These are phyloP conservation scores for Abscondita cerata DNA, from an alignment of 2,888 invertebrate genomes.

Conservation along the genomic window DNA sequence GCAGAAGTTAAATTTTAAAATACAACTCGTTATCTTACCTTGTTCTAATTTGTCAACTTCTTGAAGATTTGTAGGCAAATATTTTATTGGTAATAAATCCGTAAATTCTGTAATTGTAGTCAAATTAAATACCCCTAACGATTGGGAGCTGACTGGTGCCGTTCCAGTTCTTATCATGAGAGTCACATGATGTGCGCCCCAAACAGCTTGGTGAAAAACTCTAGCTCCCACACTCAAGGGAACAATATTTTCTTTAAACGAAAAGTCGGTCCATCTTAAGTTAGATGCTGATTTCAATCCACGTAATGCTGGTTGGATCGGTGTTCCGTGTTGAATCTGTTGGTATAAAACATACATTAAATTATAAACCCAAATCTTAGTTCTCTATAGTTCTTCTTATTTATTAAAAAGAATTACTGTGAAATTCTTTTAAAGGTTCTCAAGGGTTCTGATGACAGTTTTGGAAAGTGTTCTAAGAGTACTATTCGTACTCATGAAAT, in stretches of 20 bases:
- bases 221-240: conserved; percentile 71
- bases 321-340: conserved; percentile 73
- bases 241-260: conserved; percentile 57
- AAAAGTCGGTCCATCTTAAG: conserved; percentile 77
- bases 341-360: no score
- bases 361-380: no score
- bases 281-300: conserved; percentile 76
- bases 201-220: conserved; percentile 77
- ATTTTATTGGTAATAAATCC: conserved; percentile 75
- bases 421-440: no score
- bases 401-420: no score
- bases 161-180: conserved; percentile 71
- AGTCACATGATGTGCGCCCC: conserved; percentile 76
- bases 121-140: conserved; percentile 69
- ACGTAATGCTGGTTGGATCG: conserved; percentile 72
- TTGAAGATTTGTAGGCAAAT: conserved; percentile 62
- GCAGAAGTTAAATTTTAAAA: background rate
- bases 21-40: conserved; percentile 58
- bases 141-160: conserved; percentile 61
- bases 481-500: no score
- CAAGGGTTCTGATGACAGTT: no score
- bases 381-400: no score
- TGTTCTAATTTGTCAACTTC: conserved; percentile 70
- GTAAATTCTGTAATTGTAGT: conserved; percentile 82
- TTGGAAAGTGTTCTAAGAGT: no score